These are phyloP conservation scores for Hestina assimilis DNA, from an alignment of 1,140 invertebrate species.

Conservation along the genomic window DNA sequence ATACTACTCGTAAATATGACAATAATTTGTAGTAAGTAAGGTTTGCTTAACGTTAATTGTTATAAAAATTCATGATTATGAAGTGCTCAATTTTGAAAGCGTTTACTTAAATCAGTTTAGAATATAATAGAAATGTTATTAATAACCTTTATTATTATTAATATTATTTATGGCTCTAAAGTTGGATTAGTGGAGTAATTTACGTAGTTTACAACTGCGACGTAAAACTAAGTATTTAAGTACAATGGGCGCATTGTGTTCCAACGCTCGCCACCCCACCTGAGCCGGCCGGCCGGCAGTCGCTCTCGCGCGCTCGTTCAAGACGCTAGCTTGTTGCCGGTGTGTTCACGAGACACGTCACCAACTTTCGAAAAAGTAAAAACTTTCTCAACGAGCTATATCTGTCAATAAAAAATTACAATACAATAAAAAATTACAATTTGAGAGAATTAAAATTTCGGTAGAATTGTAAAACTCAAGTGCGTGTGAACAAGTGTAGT, in stretches of 20 bases:
- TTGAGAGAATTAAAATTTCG: background rate
- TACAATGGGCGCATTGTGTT: background rate
- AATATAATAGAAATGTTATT: too few species aligned
- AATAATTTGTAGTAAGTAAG: too few species aligned
- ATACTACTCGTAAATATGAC: too few species aligned
- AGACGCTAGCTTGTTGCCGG: constrained; percentile 25
- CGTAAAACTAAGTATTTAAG: background rate
- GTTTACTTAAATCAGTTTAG: too few species aligned
- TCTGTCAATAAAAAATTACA: too few species aligned
- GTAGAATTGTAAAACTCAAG: background rate
- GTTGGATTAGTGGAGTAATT: too few species aligned
- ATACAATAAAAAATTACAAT: background rate
- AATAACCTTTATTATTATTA: too few species aligned
- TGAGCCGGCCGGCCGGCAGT: constrained; percentile 42
- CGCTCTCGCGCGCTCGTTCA: constrained; percentile 38
- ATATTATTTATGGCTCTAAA: too few species aligned
- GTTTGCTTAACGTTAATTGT: too few species aligned
- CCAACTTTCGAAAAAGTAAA: constrained; percentile 53
- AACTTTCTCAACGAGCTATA: constrained; percentile 47
- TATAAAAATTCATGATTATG: too few species aligned
- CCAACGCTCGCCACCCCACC: constrained; percentile 27
- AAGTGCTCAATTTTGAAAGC: too few species aligned
- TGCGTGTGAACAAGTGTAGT: constrained; percentile 41
- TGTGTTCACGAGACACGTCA: constrained; percentile 46
- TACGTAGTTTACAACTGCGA: background rate